Evolutionary conservation across 2,888 invertebrate species (phyloP).

Genomic region (Galeruca laticollis): DNA sequence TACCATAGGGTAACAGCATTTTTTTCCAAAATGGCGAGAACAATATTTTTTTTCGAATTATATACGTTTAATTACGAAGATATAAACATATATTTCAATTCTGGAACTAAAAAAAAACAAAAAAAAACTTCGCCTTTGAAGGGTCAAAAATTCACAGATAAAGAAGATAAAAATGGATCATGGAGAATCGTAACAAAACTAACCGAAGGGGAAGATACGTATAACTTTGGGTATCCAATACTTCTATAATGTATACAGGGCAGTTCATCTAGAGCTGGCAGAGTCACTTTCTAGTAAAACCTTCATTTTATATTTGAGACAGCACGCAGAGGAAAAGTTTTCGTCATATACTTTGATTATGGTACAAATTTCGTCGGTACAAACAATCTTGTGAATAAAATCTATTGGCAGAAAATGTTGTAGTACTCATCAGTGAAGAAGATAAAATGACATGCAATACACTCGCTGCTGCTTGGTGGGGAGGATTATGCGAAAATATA

Average conservation of each 20-base stretch:
- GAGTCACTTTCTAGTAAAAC: neutral
- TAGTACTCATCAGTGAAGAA: slow-evolving; percentile 38
- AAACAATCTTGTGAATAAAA: no score
- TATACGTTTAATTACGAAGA: no score
- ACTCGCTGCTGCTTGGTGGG: slow-evolving; percentile 63
- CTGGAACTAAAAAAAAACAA: no score
- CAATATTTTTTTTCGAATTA: no score
- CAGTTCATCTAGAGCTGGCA: no score
- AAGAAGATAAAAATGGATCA: no score
- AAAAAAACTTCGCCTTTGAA: no score
- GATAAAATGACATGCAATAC: slow-evolving; percentile 60
- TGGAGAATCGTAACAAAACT: no score
- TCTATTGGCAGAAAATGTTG: slow-evolving; percentile 35
- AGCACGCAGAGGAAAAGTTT: slow-evolving; percentile 17
- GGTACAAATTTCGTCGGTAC: neutral
- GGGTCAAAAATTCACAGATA: no score
- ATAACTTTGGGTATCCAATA: neutral
- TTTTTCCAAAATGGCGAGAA: no score
- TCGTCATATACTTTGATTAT: neutral
- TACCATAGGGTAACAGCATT: no score
- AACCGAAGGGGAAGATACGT: neutral
- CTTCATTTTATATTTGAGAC: neutral
- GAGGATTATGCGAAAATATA: slow-evolving; percentile 63
- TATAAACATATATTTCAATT: no score
- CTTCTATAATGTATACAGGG: neutral